Base-by-base conservation (phyloP, 2,888 invertebrate genomes). In the Nymphalis c-album region DNA sequence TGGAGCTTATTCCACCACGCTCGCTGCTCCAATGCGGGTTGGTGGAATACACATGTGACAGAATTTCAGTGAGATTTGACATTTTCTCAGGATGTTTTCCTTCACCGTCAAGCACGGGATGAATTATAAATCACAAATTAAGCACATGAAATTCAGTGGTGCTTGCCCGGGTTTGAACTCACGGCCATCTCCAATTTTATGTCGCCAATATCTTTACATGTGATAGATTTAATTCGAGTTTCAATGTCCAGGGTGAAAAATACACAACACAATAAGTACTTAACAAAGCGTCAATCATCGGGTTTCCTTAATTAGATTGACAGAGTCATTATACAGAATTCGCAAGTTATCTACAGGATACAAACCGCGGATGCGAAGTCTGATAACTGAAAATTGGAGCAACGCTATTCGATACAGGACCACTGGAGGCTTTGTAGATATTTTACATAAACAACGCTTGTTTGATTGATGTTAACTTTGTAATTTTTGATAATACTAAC, bases 241-340 rank as follows among this genome's bases (percentile, higher is more conserved):
- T 58, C 46, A 64, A 51, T 46, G 20, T 17, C 53, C 13, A 53
- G 51, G 45, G 60, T 60, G 35, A 10, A 31, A 35, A 18, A 48
- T 16, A 58, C 22, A 50, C 53, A 35, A 51, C 46, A 22, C 16
- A 1, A n/a, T n/a, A n/a, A n/a, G n/a, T 16, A 17, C 8, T 40
- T 40, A 40, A 40, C 40, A 40, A 3, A 55, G 26, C 17, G 53
- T 17, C 53, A 46, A 20, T 53, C 59, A 31, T 65, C 40, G 50
- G 68, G 68, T 62, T 69, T 69, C 64, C 46, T 53, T 65, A 69
- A 69, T 69, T 46, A 51, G 68, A 69, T 69, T 65, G 64, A 45
- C 58, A 64, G 68, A 51, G 68, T 64, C 68, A 61, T 47, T 13
- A 64, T 40, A 48, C 63, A 64, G n/a, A 40, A 46, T 67, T 40